Evolutionary conservation across 2,888 invertebrate species (phyloP).

Genomic region (Desoria tigrina): DNA sequence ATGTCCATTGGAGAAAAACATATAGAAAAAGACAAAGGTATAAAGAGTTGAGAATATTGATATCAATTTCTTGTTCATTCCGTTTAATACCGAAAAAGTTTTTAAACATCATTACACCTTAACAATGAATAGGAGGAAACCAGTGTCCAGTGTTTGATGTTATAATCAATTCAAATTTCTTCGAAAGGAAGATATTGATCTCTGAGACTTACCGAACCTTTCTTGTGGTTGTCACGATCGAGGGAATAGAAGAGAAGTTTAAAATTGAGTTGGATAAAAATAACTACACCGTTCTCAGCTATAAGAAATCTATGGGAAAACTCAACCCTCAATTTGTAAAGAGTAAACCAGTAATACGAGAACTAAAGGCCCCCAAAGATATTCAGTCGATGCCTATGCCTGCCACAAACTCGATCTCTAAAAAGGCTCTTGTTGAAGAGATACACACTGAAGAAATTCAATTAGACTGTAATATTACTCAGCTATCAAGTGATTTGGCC

Average conservation of each 20-base stretch:
- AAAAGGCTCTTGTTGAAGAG: slow-evolving; percentile 36
- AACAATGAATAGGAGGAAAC: slow-evolving; percentile 57
- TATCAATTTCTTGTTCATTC: background rate
- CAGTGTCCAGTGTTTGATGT: slow-evolving; percentile 59
- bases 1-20: slow-evolving; percentile 61
- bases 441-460: slow-evolving; percentile 38
- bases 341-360: slow-evolving; percentile 43
- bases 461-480: slow-evolving; percentile 43
- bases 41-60: no score
- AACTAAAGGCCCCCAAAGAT: slow-evolving; percentile 28
- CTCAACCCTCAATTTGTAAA: slow-evolving; percentile 50
- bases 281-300: slow-evolving; percentile 39
- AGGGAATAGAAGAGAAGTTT: slow-evolving; percentile 59
- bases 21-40: slow-evolving; percentile 59
- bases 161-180: slow-evolving; percentile 58
- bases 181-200: slow-evolving; percentile 55
- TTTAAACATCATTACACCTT: background rate
- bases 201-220: slow-evolving; percentile 59
- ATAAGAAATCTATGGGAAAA: slow-evolving; percentile 49
- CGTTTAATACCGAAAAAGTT: background rate
- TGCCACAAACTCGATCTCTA: background rate
- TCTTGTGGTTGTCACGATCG: slow-evolving; percentile 58
- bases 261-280: slow-evolving; percentile 56
- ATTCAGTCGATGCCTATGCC: background rate
- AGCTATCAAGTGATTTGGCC: slow-evolving; percentile 34